Base-by-base conservation (phyloP, 2,888 invertebrate species). In the Ischnus inquisitorius region DNA sequence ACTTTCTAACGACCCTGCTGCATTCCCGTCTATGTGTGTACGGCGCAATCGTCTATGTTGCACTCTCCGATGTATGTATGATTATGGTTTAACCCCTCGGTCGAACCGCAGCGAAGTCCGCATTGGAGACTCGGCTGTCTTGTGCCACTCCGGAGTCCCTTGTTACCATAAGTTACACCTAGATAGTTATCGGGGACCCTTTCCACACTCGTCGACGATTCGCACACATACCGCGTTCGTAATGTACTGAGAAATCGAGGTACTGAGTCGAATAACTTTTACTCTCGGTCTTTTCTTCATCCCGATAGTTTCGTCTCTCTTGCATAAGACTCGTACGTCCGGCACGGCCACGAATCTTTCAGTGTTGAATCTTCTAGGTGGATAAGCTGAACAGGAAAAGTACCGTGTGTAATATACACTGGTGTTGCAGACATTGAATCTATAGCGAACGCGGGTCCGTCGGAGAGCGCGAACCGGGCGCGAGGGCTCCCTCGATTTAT, bases 1-100 rank as follows among this genome's bases (percentile, higher is more conserved):
- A 91, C 90, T 92, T 91, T 92, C 91, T 91, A 91, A 91, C 90
- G 89, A 91, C 88, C 86, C 74, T 62, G 86, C 19, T 81, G 43
- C 64, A 75, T 81, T 22, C 28, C n/a, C 64, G 81, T 76, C 34
- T 54, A 19, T 64, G 12, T 60, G 22, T 34, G 68, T 14, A 62
- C 41, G n/a, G 43, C 51, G 71, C 28, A n/a, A 64, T 68, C 39
- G 48, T 65, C 65, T 67, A 39, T 25, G 43, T 57, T 72, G 41
- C 25, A n/a, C 34, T 60, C 22, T 72, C 0, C 12, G 16, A 34
- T 57, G 16, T 72, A 57, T 14, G 25, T 1, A 43, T n/a, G 41
- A 64, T 43, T 19, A 19, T 43, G 60, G 34, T 62, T 69, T 48
- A 51, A 69, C 62, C 57, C 22, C 78, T 19, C 68, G 57, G 16